Percentiles rank a stretch among this genome's conserved stretches.
These are phyloP conservation scores for Tiphia femorata DNA, from an alignment of 2,888 invertebrate genomes.

Conservation along the genomic window DNA sequence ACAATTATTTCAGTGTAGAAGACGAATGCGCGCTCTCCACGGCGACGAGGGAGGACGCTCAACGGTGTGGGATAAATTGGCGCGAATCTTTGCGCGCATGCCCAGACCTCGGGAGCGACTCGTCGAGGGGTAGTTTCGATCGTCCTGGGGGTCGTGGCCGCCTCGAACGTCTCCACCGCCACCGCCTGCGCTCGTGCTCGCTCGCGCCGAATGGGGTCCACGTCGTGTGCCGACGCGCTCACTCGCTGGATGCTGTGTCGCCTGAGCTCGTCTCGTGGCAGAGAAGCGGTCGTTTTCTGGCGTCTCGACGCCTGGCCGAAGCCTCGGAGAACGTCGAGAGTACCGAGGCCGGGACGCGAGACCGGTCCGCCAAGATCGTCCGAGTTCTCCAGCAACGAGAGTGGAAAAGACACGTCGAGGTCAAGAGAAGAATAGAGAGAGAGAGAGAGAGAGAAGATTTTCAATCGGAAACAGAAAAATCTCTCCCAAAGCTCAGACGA, in stretches of 20 bases:
- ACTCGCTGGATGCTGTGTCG: slow-evolving; percentile 3
- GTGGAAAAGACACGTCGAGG: background rate
- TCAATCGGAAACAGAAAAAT: too few relatives aligned
- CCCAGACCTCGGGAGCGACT: slow-evolving; percentile 28
- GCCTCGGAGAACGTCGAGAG: background rate
- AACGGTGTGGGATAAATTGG: slow-evolving; percentile 1
- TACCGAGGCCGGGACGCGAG: too few relatives aligned
- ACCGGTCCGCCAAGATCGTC: too few relatives aligned
- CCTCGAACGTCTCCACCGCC: slow-evolving; percentile 14
- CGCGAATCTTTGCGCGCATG: slow-evolving; percentile 29
- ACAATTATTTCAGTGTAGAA: too few relatives aligned
- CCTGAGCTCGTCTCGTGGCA: background rate
- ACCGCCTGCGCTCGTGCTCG: background rate
- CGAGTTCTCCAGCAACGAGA: too few relatives aligned
- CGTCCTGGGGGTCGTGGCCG: slow-evolving; percentile 40
- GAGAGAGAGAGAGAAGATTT: background rate
- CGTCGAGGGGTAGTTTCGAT: slow-evolving; percentile 42
- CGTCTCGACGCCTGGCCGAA: background rate
- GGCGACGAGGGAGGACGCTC: too few relatives aligned
- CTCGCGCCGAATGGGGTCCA: background rate
- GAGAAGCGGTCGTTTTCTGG: background rate
- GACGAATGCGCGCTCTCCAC: too few relatives aligned
- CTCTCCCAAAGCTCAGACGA: too few relatives aligned
- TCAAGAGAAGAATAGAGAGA: too few relatives aligned
- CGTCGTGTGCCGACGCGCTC: slow-evolving; percentile 5